Conservation (phyloP, 1,140 invertebrate species). For the Mylabris phalerata region DNA sequence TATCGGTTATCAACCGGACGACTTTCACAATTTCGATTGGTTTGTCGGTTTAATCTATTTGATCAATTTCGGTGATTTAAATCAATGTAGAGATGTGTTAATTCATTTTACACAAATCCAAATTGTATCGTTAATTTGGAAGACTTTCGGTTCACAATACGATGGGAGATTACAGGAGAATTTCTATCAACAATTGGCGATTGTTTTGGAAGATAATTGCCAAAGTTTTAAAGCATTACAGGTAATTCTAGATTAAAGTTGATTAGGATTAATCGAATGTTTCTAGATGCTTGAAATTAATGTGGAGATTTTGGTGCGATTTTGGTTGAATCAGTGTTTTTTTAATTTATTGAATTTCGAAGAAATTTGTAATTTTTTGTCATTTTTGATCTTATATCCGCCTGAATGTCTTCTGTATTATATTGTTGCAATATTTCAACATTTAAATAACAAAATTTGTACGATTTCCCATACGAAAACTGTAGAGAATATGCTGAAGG, state of each 20-base stretch:
- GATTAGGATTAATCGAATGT: not conserved
- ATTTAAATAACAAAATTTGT: slow-evolving; percentile 17
- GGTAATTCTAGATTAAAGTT: not conserved
- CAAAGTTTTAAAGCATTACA: slow-evolving; percentile 8
- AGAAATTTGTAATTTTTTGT: slow-evolving; percentile 22
- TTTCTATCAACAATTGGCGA: slow-evolving; percentile 11
- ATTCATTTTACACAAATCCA: slow-evolving; percentile 13
- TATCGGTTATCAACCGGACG: slow-evolving; percentile 4
- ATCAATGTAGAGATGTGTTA: slow-evolving; percentile 7
- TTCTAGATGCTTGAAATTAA: slow-evolving; percentile 9
- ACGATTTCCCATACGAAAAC: not conserved
- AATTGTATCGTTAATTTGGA: slow-evolving; percentile 11
- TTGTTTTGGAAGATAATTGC: slow-evolving; percentile 15
- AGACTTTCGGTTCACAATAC: slow-evolving; percentile 9
- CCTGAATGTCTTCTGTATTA: slow-evolving; percentile 15
- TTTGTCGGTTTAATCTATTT: slow-evolving; percentile 19
- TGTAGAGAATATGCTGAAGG: slow-evolving; percentile 6
- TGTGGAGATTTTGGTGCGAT: slow-evolving; percentile 1
- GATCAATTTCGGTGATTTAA: slow-evolving; percentile 16
- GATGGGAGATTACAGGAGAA: slow-evolving; percentile 4
- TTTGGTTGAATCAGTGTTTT: slow-evolving; percentile 20
- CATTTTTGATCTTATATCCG: slow-evolving; percentile 13
- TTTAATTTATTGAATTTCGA: slow-evolving; percentile 17
- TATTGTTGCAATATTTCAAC: slow-evolving; percentile 11
- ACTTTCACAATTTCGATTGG: slow-evolving; percentile 21